Evolutionary conservation across 2,888 invertebrate genomes (phyloP), one percentile per base, ranked within the genome.

Genomic region (Andricus curvator): DNA sequence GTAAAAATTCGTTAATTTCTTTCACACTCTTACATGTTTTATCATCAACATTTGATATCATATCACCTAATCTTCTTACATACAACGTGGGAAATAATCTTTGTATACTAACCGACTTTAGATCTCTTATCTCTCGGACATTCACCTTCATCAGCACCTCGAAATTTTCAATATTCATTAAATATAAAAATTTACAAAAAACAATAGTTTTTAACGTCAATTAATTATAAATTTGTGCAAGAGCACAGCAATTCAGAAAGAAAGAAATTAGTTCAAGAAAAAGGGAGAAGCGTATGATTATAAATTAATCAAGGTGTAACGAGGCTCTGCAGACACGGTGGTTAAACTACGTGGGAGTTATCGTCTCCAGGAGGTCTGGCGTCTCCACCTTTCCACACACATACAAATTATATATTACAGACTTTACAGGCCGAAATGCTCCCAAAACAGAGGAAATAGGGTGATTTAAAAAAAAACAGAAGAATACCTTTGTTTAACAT

Each of bases 301-400:
- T 56, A 56, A 74, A 74, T 74, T 74, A 74, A 74, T 56, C 56
- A 74, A 74, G 74, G 56, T 74, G 56, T 56, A 74, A 74, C 74
- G 56, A 56, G 74, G 74, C 56, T 74, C 51, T 74, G 13, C 74
- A 74, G 74, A 74, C 33, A 74, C 74, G 74, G 33, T 74, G 56
- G 74, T 74, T 74, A 33, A 56, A 56, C n/a, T 29, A 70, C 70
- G 74, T 74, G 74, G 74, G 74, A 74, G 74, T 74, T 11, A 33
- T 56, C 37, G 74, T 74, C 74, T 74, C 56, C 74, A 56, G 11
- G 51, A 33, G 33, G 74, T 74, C 74, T 74, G 74, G 74, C 74
- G 56, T 51, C 70, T 74, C 33, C 56, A 51, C 17, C 70, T 51
- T 51, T 48, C 25, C 56, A 56, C 4, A 48, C 15, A 48, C 15